phyloP scores from a whole-genome alignment of 2,888 invertebrate species.

The Agrotis ipsilon region DNA sequence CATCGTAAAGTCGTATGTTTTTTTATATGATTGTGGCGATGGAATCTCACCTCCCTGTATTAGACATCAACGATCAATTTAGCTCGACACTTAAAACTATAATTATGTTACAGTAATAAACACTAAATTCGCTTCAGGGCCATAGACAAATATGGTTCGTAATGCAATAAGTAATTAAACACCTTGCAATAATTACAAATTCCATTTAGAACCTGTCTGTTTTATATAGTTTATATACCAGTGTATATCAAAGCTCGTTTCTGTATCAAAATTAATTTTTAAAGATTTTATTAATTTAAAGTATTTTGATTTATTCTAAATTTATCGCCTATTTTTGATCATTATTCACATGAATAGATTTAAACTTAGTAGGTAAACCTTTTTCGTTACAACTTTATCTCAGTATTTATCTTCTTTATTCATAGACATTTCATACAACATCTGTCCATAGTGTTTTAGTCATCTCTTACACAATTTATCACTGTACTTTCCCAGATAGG shows the following conservation, averaged over 20 bases:
- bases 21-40: neutral
- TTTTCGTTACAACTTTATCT: too few species aligned
- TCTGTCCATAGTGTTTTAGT: too few species aligned
- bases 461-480: neutral
- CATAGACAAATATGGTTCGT: neutral
- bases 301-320: too few species aligned
- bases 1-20: neutral
- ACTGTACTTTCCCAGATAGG: too few species aligned
- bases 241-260: neutral
- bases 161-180: neutral
- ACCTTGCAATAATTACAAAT: neutral
- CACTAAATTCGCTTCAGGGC: neutral
- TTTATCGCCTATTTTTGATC: too few species aligned
- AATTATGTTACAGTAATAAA: neutral
- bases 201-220: neutral
- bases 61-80: constrained; percentile 22
- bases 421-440: too few species aligned
- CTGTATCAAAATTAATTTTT: too few species aligned
- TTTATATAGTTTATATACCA: neutral
- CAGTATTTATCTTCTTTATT: too few species aligned
- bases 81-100: constrained; percentile 1
- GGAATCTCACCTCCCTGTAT: neutral
- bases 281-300: too few species aligned
- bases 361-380: too few species aligned
- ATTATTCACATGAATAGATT: too few species aligned